Base-by-base conservation (phyloP, 2,113 vertebrate species). In the Blennius ocellaris region DNA sequence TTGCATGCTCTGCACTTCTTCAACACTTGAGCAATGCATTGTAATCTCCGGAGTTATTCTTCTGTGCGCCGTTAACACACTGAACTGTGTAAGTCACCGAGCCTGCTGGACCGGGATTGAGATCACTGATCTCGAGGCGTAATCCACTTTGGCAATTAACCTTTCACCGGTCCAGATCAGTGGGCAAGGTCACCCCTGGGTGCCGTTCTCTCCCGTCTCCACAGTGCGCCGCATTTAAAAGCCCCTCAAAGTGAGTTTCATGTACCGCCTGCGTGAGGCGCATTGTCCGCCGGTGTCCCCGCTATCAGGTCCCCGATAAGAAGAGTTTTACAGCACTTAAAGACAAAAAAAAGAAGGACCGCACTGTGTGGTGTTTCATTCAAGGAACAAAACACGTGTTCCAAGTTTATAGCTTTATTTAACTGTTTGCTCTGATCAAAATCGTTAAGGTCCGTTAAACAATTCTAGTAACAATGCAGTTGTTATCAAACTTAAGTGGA, bases 131-230 rank as follows among this genome's bases (percentile, higher is more conserved):
- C 81, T 90, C 86, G 89, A 90, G 65, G 73, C 76, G 60, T 94
- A 94, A 94, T 93, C 93, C 89, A 92, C 84, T 94, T 91, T 89
- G 85, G 82, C 90, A 92, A 90, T 94, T 91, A 93, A 92, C 91
- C 90, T 93, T 91, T 91, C 83, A 90, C 82, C 86, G 76, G 87
- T 87, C 80, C 84, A 89, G 91, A 93, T 93, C 91, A 86, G 87
- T 69, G 63, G 78, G 82, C 92, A 93, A 92, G 92, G 93, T 93
- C 92, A 94, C 92, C 90, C 90, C 85, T 85, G 84, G 88, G 72
- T 86, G 85, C 90, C 82, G 91, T 84, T 84, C 89, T 75, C 70
- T 5, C 49, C 49, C 66, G 76, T 68, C 88, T 91, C 86, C 87
- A 80, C 88, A 47, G 82, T 69, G 87, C 73, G 80, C 81, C 74